phyloP scores from a whole-genome alignment of 2,797 vertebrate genomes.

The Numenius phaeopus region DNA sequence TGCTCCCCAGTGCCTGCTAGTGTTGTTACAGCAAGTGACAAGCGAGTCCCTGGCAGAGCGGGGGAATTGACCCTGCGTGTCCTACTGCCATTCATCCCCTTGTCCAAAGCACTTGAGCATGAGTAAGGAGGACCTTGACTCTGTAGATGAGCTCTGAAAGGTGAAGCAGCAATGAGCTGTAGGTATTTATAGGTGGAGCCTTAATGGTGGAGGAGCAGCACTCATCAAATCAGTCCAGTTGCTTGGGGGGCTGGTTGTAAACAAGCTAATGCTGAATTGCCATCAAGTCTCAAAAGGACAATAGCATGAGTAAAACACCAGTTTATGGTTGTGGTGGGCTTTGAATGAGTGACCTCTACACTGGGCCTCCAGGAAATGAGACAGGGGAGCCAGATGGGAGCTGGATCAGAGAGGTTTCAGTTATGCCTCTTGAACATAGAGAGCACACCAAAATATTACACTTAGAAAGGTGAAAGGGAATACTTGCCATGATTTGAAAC shows the following conservation, averaged over 20 bases:
- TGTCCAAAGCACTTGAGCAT: neutral
- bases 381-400: neutral
- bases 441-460: neutral
- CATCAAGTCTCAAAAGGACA: neutral
- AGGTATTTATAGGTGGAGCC: neutral
- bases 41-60: neutral
- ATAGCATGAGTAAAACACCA: neutral
- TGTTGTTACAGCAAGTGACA: neutral
- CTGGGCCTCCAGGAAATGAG: neutral
- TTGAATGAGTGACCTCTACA: neutral
- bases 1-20: neutral
- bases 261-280: neutral
- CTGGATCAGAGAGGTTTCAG: neutral
- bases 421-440: neutral
- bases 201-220: neutral
- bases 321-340: neutral
- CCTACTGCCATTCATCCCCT: neutral
- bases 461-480: neutral
- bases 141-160: neutral
- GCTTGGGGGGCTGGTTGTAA: neutral
- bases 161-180: neutral
- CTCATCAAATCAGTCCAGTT: neutral
- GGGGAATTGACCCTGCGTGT: neutral
- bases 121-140: neutral
- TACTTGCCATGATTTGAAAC: neutral